phyloP scores from a whole-genome alignment of 2,113 vertebrate genomes.

The Anolis carolinensis region DNA sequence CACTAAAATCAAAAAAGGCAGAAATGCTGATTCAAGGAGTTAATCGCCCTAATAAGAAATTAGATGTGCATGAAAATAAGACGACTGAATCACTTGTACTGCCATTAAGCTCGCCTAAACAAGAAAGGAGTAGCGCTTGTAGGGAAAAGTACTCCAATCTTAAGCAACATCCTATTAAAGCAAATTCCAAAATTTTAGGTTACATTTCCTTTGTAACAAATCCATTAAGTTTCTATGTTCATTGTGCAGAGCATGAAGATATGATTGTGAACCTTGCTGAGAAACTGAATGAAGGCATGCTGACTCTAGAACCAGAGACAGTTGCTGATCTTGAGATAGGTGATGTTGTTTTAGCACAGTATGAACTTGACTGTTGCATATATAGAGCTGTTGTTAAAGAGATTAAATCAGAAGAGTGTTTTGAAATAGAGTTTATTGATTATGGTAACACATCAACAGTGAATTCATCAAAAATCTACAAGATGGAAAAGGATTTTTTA shows the following conservation, averaged over 20 bases:
- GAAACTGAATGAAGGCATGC: conserved; percentile 70
- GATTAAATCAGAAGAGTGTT: conserved; percentile 42
- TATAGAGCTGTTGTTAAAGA: conserved; percentile 81
- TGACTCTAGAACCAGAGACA: conserved; percentile 45
- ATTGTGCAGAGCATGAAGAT: conserved; percentile 80
- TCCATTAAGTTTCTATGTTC: conserved; percentile 79
- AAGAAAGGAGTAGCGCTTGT: background rate
- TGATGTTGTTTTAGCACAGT: conserved; percentile 77
- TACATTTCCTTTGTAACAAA: conserved; percentile 77
- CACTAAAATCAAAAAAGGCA: conserved; percentile 19
- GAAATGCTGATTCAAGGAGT: background rate
- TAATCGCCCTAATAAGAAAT: conserved; percentile 27
- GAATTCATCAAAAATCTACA: conserved; percentile 71
- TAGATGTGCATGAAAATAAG: conserved; percentile 15
- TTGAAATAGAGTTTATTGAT: conserved; percentile 87
- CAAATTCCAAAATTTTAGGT: conserved; percentile 67
- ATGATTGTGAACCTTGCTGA: conserved; percentile 75
- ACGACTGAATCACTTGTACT: conserved; percentile 11
- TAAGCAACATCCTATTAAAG: conserved; percentile 63
- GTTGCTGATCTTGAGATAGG: conserved; percentile 55
- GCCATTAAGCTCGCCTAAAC: conserved; percentile 10
- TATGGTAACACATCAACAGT: conserved; percentile 82
- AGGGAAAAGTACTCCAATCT: conserved; percentile 70
- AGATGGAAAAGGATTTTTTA: conserved; percentile 73
- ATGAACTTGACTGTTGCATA: conserved; percentile 72